phyloP scores from a whole-genome alignment of 2,888 invertebrate genomes.

The Apantesis nais region DNA sequence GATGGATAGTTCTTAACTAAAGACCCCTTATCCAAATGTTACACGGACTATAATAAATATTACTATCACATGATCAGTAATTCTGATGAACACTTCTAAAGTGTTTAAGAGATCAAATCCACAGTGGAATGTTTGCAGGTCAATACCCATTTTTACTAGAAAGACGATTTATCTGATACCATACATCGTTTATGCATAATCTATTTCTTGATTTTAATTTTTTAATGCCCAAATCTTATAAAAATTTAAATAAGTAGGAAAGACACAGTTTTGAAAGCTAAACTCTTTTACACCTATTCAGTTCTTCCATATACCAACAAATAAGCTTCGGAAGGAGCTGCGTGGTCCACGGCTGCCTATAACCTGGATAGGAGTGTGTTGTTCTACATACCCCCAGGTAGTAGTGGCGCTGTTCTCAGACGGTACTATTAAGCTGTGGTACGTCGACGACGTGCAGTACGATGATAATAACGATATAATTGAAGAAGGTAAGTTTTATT shows the following conservation, averaged over 20 bases:
- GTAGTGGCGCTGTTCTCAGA: constrained; percentile 86
- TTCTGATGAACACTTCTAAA: background rate
- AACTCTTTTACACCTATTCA: constrained; percentile 44
- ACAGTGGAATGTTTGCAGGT: background rate
- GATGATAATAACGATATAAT: constrained; percentile 62
- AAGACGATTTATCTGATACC: background rate
- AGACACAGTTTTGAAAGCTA: background rate
- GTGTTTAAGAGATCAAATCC: background rate
- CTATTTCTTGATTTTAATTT: too few relatives aligned
- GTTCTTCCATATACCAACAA: constrained; percentile 87
- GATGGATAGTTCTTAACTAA: too few relatives aligned
- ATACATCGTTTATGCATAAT: too few relatives aligned
- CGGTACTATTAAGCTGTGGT: constrained; percentile 87
- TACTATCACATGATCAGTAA: too few relatives aligned
- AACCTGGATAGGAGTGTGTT: constrained; percentile 79
- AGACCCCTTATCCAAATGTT: background rate
- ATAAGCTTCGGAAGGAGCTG: constrained; percentile 81
- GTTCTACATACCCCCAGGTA: constrained; percentile 76
- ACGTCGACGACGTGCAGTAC: constrained; percentile 72
- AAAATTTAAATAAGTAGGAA: too few relatives aligned
- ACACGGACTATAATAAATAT: background rate
- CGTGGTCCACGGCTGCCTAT: constrained; percentile 74
- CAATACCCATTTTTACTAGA: background rate
- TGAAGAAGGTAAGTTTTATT: constrained; percentile 68
- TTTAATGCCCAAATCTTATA: too few relatives aligned